A percentile compares a stretch with the other conserved stretches of the same genome.
Evolutionary conservation across 2,888 invertebrate species (phyloP).

Genomic region (Phania funesta): DNA sequence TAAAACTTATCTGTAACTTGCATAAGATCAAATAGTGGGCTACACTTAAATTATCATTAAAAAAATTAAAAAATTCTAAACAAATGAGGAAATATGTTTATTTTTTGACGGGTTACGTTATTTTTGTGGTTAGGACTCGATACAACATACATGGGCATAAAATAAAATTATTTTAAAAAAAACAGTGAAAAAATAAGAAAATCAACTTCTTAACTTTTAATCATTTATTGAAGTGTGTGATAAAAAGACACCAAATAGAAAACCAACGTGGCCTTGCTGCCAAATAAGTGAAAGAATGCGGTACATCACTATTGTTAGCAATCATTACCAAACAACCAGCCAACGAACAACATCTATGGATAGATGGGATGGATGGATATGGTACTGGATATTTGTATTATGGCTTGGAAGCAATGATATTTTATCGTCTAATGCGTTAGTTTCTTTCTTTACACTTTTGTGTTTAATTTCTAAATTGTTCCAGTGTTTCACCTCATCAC

Average conservation of each 20-base stretch:
- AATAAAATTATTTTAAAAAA: too few species aligned
- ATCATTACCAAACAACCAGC: slow-evolving; percentile 25
- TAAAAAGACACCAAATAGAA: slow-evolving; percentile 32
- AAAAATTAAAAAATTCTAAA: too few species aligned
- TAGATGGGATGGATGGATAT: background rate
- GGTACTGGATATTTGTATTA: background rate
- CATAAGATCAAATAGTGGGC: too few species aligned
- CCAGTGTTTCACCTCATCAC: slow-evolving; percentile 46
- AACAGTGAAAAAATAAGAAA: background rate
- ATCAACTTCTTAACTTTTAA: too few species aligned
- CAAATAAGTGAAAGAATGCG: slow-evolving; percentile 63
- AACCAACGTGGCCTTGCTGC: slow-evolving; percentile 67
- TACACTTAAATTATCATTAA: too few species aligned
- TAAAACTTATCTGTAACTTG: too few species aligned
- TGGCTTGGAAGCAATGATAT: slow-evolving; percentile 32
- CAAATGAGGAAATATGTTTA: too few species aligned
- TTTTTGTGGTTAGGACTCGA: too few species aligned
- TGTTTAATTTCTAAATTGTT: background rate
- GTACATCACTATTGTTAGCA: slow-evolving; percentile 36
- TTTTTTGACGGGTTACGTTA: too few species aligned
- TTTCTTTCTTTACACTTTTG: background rate
- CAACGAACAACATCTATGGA: slow-evolving; percentile 5
- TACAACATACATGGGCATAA: too few species aligned
- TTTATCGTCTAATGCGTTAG: slow-evolving; percentile 27
- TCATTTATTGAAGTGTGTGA: background rate